These are phyloP conservation scores for Neria commutata DNA, from an alignment of 2,888 invertebrate species.

Conservation along the genomic window DNA sequence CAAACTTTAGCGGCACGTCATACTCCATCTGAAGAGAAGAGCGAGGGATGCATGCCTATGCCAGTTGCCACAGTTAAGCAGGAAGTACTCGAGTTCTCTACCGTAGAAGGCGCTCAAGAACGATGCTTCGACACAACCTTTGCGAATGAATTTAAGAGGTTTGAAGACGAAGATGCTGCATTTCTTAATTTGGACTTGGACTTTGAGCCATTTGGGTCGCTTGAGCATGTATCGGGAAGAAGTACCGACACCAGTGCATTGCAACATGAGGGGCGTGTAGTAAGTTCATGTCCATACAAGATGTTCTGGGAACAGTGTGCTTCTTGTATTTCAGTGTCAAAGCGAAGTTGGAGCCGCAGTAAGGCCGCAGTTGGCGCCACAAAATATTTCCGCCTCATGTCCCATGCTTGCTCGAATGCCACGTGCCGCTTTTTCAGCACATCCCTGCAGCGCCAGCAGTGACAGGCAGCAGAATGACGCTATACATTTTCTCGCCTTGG, in stretches of 20 bases:
- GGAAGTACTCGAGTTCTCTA: conserved; percentile 3
- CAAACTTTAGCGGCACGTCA: too few relatives aligned
- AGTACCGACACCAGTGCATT: too few relatives aligned
- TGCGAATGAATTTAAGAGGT: conserved; percentile 11
- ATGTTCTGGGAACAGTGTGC: too few relatives aligned
- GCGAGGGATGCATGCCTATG: background rate
- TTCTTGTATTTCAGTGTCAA: conserved; percentile 22
- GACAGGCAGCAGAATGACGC: background rate
- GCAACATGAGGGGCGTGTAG: too few relatives aligned
- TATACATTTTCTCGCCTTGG: conserved; percentile 5
- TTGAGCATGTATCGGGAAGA: too few relatives aligned
- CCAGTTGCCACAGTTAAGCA: background rate
- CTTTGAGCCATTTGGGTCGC: conserved; percentile 12
- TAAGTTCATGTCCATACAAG: too few relatives aligned
- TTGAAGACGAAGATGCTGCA: background rate
- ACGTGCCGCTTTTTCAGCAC: background rate
- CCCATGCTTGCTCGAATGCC: background rate
- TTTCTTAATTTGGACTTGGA: conserved; percentile 12
- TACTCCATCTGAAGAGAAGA: too few relatives aligned
- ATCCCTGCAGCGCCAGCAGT: background rate
- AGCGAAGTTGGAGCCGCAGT: conserved; percentile 25
- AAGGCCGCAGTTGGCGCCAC: conserved; percentile 12
- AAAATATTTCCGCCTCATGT: background rate
- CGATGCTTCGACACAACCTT: conserved; percentile 3
- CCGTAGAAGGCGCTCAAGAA: background rate